Percentiles rank a stretch among this genome's conserved stretches.
phyloP scores from a whole-genome alignment of 2,888 invertebrate species.

The Cosmopolites sordidus region DNA sequence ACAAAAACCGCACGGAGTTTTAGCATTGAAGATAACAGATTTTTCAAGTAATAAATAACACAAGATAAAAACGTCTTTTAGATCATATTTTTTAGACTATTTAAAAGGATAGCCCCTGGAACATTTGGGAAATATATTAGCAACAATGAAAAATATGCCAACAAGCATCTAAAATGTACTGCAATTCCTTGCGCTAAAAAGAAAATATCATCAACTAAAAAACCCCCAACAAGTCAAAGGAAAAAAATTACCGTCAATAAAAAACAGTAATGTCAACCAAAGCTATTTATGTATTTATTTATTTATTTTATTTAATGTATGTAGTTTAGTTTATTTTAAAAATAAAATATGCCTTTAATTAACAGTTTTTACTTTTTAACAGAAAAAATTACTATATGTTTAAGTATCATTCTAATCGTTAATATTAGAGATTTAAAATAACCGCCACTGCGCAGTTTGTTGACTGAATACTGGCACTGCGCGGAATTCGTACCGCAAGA shows the following conservation, averaged over 20 bases:
- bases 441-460: no score
- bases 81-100: constrained; percentile 36
- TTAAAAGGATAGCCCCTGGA: constrained; percentile 42
- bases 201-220: constrained; percentile 21
- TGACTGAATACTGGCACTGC: no score
- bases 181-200: constrained; percentile 44
- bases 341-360: no score
- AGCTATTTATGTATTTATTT: constrained; percentile 30
- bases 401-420: no score
- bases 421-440: no score
- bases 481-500: no score
- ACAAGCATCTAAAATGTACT: constrained; percentile 44
- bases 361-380: no score
- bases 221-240: constrained; percentile 18
- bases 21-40: constrained; percentile 43
- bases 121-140: constrained; percentile 42
- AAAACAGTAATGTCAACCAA: constrained; percentile 33
- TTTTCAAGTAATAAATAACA: constrained; percentile 41
- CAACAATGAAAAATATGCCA: constrained; percentile 41
- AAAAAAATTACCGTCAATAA: constrained; percentile 30
- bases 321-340: constrained; percentile 3
- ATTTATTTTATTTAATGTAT: constrained; percentile 35
- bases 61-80: background rate
- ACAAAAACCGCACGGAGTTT: constrained; percentile 46
- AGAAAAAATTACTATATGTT: no score